phyloP scores from a whole-genome alignment of 2,113 vertebrate genomes.

The Tragelaphus scriptus region DNA sequence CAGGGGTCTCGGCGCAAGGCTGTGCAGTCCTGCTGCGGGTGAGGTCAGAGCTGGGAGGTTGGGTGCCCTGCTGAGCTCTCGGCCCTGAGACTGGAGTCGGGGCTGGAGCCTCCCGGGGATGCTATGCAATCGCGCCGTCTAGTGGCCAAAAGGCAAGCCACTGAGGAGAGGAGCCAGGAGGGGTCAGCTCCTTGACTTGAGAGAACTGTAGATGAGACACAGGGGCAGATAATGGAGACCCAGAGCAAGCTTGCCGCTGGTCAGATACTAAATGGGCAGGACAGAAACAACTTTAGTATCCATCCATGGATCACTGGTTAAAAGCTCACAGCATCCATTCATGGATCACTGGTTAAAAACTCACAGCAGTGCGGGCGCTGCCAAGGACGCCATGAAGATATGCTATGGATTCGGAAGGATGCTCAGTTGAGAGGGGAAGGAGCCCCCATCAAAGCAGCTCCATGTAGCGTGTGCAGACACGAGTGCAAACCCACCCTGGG shows the following conservation, averaged over 20 bases:
- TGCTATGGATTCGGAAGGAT: not conserved
- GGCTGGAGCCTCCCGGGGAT: not conserved
- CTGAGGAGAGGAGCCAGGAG: rapidly evolving
- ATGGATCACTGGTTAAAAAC: not conserved
- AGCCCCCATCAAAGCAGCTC: not conserved
- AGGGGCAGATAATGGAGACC: not conserved
- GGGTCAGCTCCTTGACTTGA: not conserved
- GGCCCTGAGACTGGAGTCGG: rapidly evolving
- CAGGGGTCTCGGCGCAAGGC: not conserved
- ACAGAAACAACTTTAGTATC: not conserved
- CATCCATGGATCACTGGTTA: not conserved
- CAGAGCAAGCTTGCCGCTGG: not conserved
- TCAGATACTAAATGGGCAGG: not conserved
- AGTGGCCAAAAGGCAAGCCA: not conserved
- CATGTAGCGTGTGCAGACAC: not conserved
- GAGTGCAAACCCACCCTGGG: not conserved
- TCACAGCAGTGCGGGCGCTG: not conserved
- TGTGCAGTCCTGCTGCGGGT: no score
- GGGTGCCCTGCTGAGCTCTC: not conserved
- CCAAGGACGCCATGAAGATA: not conserved
- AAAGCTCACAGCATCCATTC: not conserved
- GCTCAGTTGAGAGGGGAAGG: not conserved
- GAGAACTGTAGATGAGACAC: not conserved
- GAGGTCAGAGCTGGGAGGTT: not conserved
- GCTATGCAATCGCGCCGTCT: slow-evolving; percentile 18